Evolutionary conservation across 2,888 invertebrate genomes (phyloP).

Genomic region (Myathropa florea): DNA sequence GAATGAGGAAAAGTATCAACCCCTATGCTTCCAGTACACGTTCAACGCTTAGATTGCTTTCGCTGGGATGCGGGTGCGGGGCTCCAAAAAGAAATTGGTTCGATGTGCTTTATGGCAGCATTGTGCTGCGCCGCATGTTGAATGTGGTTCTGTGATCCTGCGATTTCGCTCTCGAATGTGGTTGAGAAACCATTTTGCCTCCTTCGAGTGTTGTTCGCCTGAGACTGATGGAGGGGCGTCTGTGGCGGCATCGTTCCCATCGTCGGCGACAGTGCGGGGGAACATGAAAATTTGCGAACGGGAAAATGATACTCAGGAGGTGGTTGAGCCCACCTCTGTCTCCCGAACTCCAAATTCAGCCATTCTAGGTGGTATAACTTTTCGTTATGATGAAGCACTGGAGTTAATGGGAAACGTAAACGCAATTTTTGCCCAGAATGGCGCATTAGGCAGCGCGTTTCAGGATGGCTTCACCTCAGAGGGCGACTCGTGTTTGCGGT

Average conservation of each 20-base stretch:
- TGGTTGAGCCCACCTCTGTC: neutral
- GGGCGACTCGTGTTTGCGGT: slow-evolving; percentile 51
- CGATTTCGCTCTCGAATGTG: slow-evolving; percentile 52
- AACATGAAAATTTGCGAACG: slow-evolving; percentile 70
- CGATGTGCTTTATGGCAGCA: slow-evolving; percentile 68
- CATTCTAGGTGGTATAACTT: slow-evolving; percentile 45
- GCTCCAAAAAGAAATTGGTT: slow-evolving; percentile 60
- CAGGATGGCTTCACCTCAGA: slow-evolving; percentile 27
- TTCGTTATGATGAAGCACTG: slow-evolving; percentile 70
- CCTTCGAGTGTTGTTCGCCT: slow-evolving; percentile 47
- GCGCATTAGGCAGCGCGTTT: slow-evolving; percentile 57
- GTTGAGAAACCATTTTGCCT: slow-evolving; percentile 63
- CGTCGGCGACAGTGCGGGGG: slow-evolving; percentile 2
- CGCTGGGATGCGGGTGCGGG: neutral
- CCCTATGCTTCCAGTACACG: slow-evolving; percentile 48
- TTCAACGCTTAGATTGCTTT: slow-evolving; percentile 69
- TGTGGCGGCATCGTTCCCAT: neutral
- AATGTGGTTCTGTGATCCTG: slow-evolving; percentile 67
- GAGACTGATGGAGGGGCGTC: neutral
- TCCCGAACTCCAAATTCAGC: neutral
- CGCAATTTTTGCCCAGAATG: slow-evolving; percentile 69
- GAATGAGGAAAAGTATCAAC: neutral
- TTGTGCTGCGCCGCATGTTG: slow-evolving; percentile 70
- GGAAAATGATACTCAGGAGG: slow-evolving; percentile 57
- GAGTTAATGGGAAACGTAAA: slow-evolving; percentile 71